Evolutionary conservation across 1,140 invertebrate genomes (phyloP).

Genomic region (Heliconius melpomene): DNA sequence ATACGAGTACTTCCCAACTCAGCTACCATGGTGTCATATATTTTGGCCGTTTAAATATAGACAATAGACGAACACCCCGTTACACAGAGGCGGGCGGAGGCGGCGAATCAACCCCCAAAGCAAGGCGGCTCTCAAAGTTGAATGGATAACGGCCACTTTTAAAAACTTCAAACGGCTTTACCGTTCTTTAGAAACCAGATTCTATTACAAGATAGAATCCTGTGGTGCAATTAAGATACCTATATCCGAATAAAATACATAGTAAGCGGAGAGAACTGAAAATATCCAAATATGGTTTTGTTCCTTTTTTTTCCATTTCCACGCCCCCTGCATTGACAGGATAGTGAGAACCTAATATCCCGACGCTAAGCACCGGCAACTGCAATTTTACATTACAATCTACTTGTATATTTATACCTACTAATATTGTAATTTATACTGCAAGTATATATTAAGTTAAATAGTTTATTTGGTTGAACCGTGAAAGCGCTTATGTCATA

Average conservation of each 20-base stretch:
- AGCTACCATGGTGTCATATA: not conserved
- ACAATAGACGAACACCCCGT: not conserved
- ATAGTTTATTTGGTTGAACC: no score
- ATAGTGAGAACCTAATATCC: no score
- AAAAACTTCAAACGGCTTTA: slow-evolving; percentile 10
- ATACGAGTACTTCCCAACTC: no score
- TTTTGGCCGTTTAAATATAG: not conserved
- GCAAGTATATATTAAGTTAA: no score
- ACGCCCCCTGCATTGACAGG: no score
- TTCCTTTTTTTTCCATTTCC: no score
- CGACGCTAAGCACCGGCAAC: no score
- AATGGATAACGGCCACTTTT: slow-evolving; percentile 1
- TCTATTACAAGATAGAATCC: not conserved
- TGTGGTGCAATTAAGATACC: not conserved
- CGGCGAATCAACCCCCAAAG: slow-evolving; percentile 5
- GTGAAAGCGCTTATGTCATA: no score
- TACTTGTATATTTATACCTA: no score
- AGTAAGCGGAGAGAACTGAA: not conserved
- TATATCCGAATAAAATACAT: no score
- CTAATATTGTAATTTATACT: no score
- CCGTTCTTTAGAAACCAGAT: not conserved
- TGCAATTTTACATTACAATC: no score
- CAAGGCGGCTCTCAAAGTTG: not conserved
- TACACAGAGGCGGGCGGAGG: not conserved
- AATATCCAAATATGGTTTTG: not conserved